Base-by-base conservation (phyloP, 1,140 invertebrate species). In the Drosophila tristis region DNA sequence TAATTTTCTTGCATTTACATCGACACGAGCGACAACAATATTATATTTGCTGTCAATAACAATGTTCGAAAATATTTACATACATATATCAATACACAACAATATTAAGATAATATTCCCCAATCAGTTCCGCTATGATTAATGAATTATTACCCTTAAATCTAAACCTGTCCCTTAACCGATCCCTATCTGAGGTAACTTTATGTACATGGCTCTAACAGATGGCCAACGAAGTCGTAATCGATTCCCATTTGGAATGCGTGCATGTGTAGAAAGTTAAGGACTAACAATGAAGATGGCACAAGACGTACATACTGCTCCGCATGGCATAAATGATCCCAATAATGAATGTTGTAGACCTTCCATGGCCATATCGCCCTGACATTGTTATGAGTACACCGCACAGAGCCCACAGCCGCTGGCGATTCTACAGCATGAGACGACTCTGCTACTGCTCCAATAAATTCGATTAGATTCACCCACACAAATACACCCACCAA, bases 401-500 rank as follows among this genome's bases (percentile, higher is more conserved):
- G 44, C 58, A 48, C 35, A 39, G 29, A 66, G 50, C 16, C 11
- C 53, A 48, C 47, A 31, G 60, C 51, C 60, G 43, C 53, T 42
- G 61, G 50, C 74, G 16, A 70, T 56, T 70, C 64, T 39, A 13
- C 11, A 39, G 4, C 43, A 43, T 49, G 48, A 29, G 65, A 67
- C 68, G 65, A 59, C 42, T 70, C 53, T 74, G 53, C 60, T 54
- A 42, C 48, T 62, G 60, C 54, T 84, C 79, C 78, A 89, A 89
- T 89, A 89, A 82, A 89, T 89, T 89, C 84, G 84, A 89, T 89
- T 89, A 89, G 76, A 80, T 82, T 57, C 65, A 58, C 64, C 48
- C 62, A 57, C 53, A 48, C 73, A 71, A 64, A 48, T 58, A 63
- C 48, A 58, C 51, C 45, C 47, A n/a, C 23, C 43, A 42, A 2